Conservation (phyloP, 2,888 invertebrate species). For the Herminia tarsipennalis region DNA sequence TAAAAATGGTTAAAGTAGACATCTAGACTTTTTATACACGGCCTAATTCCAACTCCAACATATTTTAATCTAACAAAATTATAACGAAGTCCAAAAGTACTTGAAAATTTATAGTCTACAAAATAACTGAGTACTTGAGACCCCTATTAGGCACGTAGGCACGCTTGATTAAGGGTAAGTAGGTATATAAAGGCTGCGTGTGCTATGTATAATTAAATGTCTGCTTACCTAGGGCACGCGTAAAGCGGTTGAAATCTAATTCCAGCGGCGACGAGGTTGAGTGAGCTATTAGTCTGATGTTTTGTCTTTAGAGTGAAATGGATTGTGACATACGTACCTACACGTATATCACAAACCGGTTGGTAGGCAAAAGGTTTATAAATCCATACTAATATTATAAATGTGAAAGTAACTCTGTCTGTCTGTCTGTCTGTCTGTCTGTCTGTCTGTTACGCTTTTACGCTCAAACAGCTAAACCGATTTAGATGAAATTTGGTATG, state of each 20-base stretch:
- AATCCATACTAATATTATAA: too few relatives aligned
- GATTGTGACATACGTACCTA: too few relatives aligned
- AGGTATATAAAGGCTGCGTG: neutral
- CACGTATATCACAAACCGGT: too few relatives aligned
- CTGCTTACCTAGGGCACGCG: slow-evolving; percentile 19
- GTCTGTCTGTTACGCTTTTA: too few relatives aligned
- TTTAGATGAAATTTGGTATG: too few relatives aligned
- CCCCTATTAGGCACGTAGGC: slow-evolving; percentile 4
- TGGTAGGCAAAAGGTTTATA: too few relatives aligned
- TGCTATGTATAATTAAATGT: slow-evolving; percentile 11
- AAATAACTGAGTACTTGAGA: slow-evolving; percentile 13
- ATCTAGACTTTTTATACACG: neutral
- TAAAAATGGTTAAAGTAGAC: neutral
- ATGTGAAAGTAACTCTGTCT: too few relatives aligned
- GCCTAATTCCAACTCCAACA: slow-evolving; percentile 1
- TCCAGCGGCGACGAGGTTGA: neutral
- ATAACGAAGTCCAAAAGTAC: slow-evolving; percentile 16
- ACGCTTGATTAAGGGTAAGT: slow-evolving; percentile 8
- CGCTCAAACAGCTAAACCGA: too few relatives aligned
- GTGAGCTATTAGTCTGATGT: neutral
- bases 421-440: too few relatives aligned
- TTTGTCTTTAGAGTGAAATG: too few relatives aligned
- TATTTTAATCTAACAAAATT: slow-evolving; percentile 22
- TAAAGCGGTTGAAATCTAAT: slow-evolving; percentile 9
- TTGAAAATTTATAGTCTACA: slow-evolving; percentile 10